Base-by-base conservation (phyloP, 2,113 vertebrate species). In the Conger conger region DNA sequence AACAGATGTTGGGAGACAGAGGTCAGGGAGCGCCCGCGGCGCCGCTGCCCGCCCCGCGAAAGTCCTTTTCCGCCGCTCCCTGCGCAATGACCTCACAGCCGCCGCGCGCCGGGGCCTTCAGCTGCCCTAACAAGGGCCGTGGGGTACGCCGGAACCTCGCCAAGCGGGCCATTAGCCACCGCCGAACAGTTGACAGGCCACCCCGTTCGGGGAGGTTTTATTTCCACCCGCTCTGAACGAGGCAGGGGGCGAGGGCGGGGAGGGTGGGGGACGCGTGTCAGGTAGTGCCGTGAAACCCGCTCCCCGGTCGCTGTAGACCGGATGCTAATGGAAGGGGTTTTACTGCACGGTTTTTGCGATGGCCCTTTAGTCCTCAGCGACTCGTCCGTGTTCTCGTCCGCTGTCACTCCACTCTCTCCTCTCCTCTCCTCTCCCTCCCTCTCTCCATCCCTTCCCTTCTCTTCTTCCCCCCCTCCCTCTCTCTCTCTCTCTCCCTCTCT, bases 1-100 rank as follows among this genome's bases (percentile, higher is more conserved):
- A 91, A 89, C 91, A 92, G 91, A 92, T 92, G 90, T 88, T 92
- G 42, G 42, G 79, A 89, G 83, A 88, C 87, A 88, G 86, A 90
- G 85, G 90, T 92, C 89, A 89, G 57, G 20, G 76, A 86, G 79
- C 63, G 86, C 89, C 88, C 82, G 82, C 85, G 88, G 91, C 88
- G 88, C 86, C 89, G 87, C 80, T 89, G 86, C 81, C 84, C 54
- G 86, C 87, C 80, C 83, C 79, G 87, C 78, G n/a, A 85, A 87
- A 88, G 86, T 87, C 86, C 87, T 86, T n/a, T n/a, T 89, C 86
- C 85, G 84, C 86, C 86, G 88, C 82, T 86, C 82, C 68, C 87
- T 87, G 78, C 76, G 15, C 86, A 88, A 84, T 82, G 86, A 87
- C 82, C 88, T 88, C 87, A 82, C 82, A 85, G 87, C 80, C 81